Evolutionary conservation across 2,888 invertebrate genomes (phyloP).

Genomic region (Agrilus mali): DNA sequence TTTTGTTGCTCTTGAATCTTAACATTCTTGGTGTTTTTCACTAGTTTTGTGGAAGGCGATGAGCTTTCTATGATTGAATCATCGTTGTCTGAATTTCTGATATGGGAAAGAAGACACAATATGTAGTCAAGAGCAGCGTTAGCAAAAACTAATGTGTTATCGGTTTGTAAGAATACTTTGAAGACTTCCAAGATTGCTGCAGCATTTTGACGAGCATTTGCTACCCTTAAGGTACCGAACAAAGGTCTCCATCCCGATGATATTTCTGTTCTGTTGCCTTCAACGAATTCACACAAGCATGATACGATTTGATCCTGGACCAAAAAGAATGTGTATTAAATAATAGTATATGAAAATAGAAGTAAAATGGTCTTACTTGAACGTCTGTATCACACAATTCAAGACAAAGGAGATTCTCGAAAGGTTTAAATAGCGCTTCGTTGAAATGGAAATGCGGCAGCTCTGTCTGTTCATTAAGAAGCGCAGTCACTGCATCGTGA

Average conservation of each 20-base stretch:
- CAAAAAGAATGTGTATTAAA: constrained; percentile 3
- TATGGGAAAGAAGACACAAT: constrained; percentile 68
- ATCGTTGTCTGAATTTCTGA: constrained; percentile 52
- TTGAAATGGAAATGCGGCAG: constrained; percentile 91
- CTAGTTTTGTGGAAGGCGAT: constrained; percentile 2
- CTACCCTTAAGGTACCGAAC: constrained; percentile 85
- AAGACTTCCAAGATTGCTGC: constrained; percentile 80
- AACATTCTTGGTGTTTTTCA: constrained; percentile 8
- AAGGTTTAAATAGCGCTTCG: constrained; percentile 87
- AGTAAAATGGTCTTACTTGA: constrained; percentile 43
- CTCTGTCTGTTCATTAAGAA: constrained; percentile 78
- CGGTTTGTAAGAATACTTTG: constrained; percentile 82
- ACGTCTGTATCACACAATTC: constrained; percentile 90
- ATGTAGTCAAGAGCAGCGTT: constrained; percentile 92
- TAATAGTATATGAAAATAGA: neutral
- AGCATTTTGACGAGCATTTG: constrained; percentile 55
- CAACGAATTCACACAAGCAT: constrained; percentile 91
- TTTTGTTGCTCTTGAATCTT: constrained; percentile 7
- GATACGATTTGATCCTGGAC: constrained; percentile 75
- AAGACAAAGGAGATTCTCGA: constrained; percentile 85
- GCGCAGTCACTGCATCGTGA: constrained; percentile 80
- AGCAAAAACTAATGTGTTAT: constrained; percentile 85
- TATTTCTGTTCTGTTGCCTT: constrained; percentile 85
- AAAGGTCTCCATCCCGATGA: constrained; percentile 93
- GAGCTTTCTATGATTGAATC: constrained; percentile 9